A percentile compares a stretch with the other conserved stretches of the same genome.
Conservation (phyloP, 2,113 vertebrate genomes). For the Alexandromys fortis region DNA sequence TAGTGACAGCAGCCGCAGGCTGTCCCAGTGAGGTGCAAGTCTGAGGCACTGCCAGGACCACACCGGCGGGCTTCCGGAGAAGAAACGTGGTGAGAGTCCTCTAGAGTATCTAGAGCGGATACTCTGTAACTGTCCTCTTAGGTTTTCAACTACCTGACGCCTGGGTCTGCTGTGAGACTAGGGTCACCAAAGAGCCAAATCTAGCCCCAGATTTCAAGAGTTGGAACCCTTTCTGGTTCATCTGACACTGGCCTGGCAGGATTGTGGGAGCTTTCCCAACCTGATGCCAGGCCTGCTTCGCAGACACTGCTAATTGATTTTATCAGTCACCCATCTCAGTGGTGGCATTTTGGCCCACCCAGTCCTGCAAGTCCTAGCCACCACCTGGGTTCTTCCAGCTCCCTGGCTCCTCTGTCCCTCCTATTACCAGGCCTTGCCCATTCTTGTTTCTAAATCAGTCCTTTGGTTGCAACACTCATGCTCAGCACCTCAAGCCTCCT, state of each 20-base stretch:
- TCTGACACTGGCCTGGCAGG: constrained; percentile 10
- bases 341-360: background rate
- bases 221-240: background rate
- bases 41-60: background rate
- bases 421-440: background rate
- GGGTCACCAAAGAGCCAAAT: background rate
- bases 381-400: background rate
- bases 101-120: background rate
- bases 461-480: background rate
- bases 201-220: background rate
- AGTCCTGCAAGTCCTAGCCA: background rate
- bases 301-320: background rate
- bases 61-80: background rate
- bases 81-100: background rate
- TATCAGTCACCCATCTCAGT: background rate
- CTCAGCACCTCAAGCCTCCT: background rate
- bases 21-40: background rate
- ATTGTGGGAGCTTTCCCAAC: constrained; percentile 22
- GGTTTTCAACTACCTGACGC: background rate
- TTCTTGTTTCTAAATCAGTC: constrained; percentile 1
- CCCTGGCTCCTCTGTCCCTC: background rate
- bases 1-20: background rate
- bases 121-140: background rate
- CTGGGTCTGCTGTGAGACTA: background rate
- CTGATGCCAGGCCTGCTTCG: background rate